Conservation (phyloP, 2,888 invertebrate species). For the Troglohyphantes excavatus region DNA sequence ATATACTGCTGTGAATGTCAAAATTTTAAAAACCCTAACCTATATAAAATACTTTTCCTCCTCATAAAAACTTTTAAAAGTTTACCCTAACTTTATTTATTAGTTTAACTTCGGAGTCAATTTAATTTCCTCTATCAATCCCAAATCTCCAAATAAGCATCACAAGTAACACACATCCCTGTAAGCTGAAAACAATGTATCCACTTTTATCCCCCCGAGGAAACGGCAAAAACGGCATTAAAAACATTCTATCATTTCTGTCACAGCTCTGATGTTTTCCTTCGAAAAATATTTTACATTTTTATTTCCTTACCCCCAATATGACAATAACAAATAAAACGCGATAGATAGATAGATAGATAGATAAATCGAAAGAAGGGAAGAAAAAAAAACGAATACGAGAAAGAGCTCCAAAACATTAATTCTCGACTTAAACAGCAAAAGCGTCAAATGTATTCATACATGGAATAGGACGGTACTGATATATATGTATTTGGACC, state of each 20-base stretch:
- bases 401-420: slow-evolving; percentile 6
- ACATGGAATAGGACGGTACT: slow-evolving; percentile 40
- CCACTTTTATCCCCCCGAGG: no score
- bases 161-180: no score
- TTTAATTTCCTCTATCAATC: no score
- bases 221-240: background rate
- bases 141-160: no score
- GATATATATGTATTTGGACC: slow-evolving; percentile 52
- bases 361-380: background rate
- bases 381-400: slow-evolving; percentile 12
- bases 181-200: no score
- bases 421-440: slow-evolving; percentile 38
- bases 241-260: slow-evolving; percentile 5
- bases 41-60: no score
- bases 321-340: slow-evolving; percentile 1
- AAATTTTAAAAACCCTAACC: no score
- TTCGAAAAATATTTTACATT: slow-evolving; percentile 21
- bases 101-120: no score
- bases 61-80: no score
- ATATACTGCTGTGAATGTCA: no score
- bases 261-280: background rate
- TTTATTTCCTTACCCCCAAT: slow-evolving; percentile 24
- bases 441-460: slow-evolving; percentile 62
- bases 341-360: background rate
- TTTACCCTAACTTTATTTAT: no score